Percentiles rank a stretch among this genome's conserved stretches.
Conservation (phyloP, 2,888 invertebrate genomes). For the Atethmia centrago region DNA sequence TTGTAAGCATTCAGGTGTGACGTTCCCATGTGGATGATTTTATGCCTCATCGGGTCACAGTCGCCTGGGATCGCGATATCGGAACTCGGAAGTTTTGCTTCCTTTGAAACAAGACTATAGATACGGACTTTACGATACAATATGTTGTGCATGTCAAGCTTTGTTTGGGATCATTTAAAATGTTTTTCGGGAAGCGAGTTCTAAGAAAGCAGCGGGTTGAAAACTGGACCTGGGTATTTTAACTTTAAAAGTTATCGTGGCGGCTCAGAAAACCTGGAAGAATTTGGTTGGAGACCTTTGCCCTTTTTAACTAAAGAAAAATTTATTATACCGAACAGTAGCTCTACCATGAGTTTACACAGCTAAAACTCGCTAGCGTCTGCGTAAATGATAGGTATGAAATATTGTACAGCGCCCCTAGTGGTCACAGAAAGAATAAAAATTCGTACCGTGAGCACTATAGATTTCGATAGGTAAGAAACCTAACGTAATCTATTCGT, state of each 20-base stretch:
- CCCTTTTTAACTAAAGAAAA: too few species aligned
- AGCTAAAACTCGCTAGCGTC: too few species aligned
- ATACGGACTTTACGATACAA: slow-evolving; percentile 27
- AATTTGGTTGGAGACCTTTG: neutral
- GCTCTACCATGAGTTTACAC: too few species aligned
- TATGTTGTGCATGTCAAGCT: neutral
- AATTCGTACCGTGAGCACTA: too few species aligned
- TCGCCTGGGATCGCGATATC: slow-evolving; percentile 56
- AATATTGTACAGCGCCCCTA: too few species aligned
- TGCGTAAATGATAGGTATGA: too few species aligned
- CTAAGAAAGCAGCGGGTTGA: neutral
- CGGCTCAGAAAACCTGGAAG: neutral
- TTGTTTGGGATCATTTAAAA: slow-evolving; percentile 31
- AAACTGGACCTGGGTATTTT: neutral
- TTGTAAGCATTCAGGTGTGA: slow-evolving; percentile 63
- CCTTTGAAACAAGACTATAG: slow-evolving; percentile 53
- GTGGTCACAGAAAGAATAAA: too few species aligned
- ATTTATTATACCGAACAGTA: too few species aligned
- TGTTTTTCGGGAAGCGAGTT: slow-evolving; percentile 6
- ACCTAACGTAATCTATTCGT: too few species aligned
- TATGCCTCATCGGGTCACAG: slow-evolving; percentile 61
- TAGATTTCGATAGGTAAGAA: too few species aligned
- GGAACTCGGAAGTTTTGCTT: slow-evolving; percentile 52
- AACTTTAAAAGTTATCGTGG: neutral
- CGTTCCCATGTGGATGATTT: slow-evolving; percentile 64